A percentile compares a stretch with the other conserved stretches of the same genome.
Conservation (phyloP, 2,888 invertebrate species). For the Clivina fossor region DNA sequence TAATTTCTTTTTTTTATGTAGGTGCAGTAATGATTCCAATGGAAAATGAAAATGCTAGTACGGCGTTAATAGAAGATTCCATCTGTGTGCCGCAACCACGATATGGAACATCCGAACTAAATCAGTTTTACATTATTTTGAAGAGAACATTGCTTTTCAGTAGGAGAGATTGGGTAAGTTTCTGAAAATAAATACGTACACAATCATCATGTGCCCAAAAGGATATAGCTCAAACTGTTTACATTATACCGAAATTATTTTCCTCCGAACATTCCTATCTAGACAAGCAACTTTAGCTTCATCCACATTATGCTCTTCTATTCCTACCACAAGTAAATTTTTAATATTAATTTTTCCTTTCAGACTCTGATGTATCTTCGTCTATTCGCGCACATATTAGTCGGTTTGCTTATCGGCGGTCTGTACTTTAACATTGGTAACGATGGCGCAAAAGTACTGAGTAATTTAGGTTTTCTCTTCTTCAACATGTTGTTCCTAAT, state of each 20-base stretch:
- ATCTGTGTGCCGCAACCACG: conserved; percentile 66
- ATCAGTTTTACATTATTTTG: conserved; percentile 86
- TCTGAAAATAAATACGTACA: too few species aligned
- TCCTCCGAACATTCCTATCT: too few species aligned
- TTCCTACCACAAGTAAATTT: too few species aligned
- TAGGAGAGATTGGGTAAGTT: conserved; percentile 81
- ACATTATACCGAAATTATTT: too few species aligned
- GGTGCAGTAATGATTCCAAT: conserved; percentile 62
- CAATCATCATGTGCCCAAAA: too few species aligned
- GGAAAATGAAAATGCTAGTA: conserved; percentile 71
- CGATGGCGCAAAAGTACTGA: conserved; percentile 93
- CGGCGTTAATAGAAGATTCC: conserved; percentile 65
- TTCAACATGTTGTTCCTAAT: conserved; percentile 98
- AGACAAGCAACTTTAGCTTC: too few species aligned
- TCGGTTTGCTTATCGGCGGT: conserved; percentile 91
- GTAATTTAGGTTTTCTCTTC: conserved; percentile 95
- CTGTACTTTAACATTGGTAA: conserved; percentile 95
- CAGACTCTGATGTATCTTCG: conserved; percentile 95
- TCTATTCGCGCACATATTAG: conserved; percentile 89
- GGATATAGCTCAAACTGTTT: too few species aligned
- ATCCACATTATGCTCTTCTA: too few species aligned
- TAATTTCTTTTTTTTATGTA: conserved; percentile 33
- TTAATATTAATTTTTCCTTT: conserved; percentile 46
- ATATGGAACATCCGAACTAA: conserved; percentile 80
- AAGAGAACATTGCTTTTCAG: conserved; percentile 83